These are phyloP conservation scores for Phaenicophaeus curvirostris DNA, from an alignment of 2,797 vertebrate species.

Conservation along the genomic window DNA sequence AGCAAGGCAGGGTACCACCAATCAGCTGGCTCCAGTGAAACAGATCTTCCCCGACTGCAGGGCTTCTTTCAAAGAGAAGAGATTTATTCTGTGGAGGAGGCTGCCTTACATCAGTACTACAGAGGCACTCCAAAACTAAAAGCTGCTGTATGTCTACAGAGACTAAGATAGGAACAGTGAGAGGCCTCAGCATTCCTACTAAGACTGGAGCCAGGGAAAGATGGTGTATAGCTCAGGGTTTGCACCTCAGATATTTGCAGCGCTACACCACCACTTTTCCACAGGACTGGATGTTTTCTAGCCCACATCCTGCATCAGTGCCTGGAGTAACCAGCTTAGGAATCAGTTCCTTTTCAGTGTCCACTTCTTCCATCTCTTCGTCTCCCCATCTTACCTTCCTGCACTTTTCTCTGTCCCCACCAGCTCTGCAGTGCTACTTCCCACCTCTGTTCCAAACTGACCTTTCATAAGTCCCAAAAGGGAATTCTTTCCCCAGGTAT, in stretches of 20 bases:
- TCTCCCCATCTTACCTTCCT: neutral
- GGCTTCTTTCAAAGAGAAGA: neutral
- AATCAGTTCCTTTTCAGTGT: neutral
- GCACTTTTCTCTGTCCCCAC: neutral
- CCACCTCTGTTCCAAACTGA: conserved; percentile 1
- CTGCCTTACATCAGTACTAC: neutral
- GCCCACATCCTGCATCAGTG: neutral
- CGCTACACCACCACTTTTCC: neutral
- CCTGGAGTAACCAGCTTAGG: neutral
- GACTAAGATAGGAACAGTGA: neutral
- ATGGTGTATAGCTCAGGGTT: neutral
- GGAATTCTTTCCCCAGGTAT: neutral
- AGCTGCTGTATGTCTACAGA: neutral
- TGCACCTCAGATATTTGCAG: neutral
- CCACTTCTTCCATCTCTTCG: neutral
- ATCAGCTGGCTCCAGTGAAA: neutral
- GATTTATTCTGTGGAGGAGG: neutral
- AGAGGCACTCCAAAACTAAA: neutral
- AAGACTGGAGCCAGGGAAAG: neutral
- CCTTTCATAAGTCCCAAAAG: neutral
- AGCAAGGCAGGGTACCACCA: neutral
- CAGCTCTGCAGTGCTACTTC: neutral
- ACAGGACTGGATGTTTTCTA: neutral
- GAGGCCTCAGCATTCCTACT: neutral
- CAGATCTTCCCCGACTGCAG: neutral